phyloP scores from a whole-genome alignment of 2,888 invertebrate genomes.

The Tipula helvola region DNA sequence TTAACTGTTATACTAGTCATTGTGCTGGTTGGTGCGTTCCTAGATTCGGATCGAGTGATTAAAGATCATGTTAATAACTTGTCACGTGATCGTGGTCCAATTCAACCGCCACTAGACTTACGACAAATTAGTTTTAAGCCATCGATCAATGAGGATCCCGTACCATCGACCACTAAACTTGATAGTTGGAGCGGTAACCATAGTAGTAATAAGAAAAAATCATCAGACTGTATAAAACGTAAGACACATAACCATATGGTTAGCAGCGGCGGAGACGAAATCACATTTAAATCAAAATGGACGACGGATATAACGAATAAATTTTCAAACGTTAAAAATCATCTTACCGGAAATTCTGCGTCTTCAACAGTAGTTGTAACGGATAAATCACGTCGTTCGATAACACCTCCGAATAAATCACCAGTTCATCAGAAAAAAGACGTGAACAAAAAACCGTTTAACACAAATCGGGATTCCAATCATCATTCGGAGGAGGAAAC shows the following conservation, averaged over 20 bases:
- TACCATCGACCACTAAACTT: background rate
- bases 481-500: constrained; percentile 4
- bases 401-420: background rate
- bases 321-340: constrained; percentile 5
- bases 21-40: constrained; percentile 51
- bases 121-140: constrained; percentile 30
- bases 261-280: background rate
- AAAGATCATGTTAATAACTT: constrained; percentile 35
- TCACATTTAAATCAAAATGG: background rate
- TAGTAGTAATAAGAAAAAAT: constrained; percentile 8
- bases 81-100: constrained; percentile 39
- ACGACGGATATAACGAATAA: background rate
- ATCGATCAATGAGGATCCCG: background rate
- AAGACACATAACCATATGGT: background rate
- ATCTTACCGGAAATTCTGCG: background rate
- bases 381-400: background rate
- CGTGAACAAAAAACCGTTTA: background rate
- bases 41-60: constrained; percentile 60
- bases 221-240: background rate
- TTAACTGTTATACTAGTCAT: constrained; percentile 49
- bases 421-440: background rate
- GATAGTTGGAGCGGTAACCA: background rate
- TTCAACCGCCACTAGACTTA: constrained; percentile 49
- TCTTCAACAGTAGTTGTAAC: background rate
- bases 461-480: background rate